Evolutionary conservation across 2,113 vertebrate species (phyloP).

Genomic region (Carettochelys insculpta): DNA sequence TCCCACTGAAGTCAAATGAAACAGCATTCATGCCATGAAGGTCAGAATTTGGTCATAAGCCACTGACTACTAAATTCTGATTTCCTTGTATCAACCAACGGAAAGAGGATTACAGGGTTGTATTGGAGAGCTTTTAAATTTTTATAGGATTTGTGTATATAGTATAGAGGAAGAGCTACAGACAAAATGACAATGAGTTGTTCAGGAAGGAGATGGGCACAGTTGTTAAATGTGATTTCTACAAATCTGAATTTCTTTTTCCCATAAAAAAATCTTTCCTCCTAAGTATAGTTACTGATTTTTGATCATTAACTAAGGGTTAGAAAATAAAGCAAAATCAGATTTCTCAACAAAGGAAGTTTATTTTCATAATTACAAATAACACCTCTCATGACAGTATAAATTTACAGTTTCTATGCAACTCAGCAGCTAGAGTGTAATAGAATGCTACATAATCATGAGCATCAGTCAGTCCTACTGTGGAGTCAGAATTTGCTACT

Average conservation of each 20-base stretch:
- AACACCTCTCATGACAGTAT: neutral
- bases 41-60: constrained; percentile 59
- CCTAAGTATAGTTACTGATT: neutral
- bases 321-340: neutral
- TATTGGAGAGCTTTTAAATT: constrained; percentile 34
- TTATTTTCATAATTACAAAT: neutral
- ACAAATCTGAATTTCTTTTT: constrained; percentile 1
- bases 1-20: constrained; percentile 53
- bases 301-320: neutral
- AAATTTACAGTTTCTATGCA: neutral
- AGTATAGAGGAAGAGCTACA: constrained; percentile 15
- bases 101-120: constrained; percentile 46
- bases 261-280: neutral
- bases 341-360: neutral
- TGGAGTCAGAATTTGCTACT: too few species aligned
- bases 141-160: constrained; percentile 35
- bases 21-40: constrained; percentile 28
- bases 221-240: neutral
- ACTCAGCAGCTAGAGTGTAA: accelerated
- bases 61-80: constrained; percentile 54
- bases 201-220: neutral
- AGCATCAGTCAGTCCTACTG: neutral
- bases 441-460: neutral
- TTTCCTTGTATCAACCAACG: constrained; percentile 41
- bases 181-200: constrained; percentile 37